Evolutionary conservation across 1,140 invertebrate species (phyloP), one percentile per base, ranked within the genome.

Genomic region (Dendrolimus kikuchii): DNA sequence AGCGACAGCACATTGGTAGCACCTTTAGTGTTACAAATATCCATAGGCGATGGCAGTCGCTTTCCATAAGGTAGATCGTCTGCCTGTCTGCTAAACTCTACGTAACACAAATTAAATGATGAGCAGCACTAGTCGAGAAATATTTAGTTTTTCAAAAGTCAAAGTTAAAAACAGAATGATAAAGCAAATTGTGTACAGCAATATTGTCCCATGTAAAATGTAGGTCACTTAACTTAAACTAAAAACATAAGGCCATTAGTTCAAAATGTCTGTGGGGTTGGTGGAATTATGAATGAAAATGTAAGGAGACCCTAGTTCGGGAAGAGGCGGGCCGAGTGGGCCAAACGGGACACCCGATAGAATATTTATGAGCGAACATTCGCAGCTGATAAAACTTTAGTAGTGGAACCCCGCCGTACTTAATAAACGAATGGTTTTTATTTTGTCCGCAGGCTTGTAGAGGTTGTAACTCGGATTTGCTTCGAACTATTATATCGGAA

Each of bases 301-400:
- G 73, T 75, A 70, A 71, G 66, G n/a, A n/a, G n/a, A 23, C 23
- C 23, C 23, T 23, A 23, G 23, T 23, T 23, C 23, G 23, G 23
- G 53, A 74, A 73, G 64, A 53, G 57, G 38, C 48, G 52, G 55
- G 49, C 49, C 48, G 37, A 57, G 49, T 61, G 60, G 62, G 53
- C 53, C 45, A 45, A 48, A 46, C 58, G 49, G 42, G 53, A 48
- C 58, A 52, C 63, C 60, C 73, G 71, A 79, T 84, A 73, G 81
- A 81, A 84, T 84, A 84, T 84, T 81, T 84, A 84, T 84, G 74
- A 81, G 77, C 56, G 77, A 77, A 79, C 71, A 74, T 81, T 84
- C 65, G 70, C 81, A 84, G 81, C 76, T 84, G 81, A 80, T 84
- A 77, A 77, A 76, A 78, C 73, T 73, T 58, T 51, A 69, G 64